Base-by-base conservation (phyloP, 2,113 vertebrate genomes). In the Notothenia rossii region DNA sequence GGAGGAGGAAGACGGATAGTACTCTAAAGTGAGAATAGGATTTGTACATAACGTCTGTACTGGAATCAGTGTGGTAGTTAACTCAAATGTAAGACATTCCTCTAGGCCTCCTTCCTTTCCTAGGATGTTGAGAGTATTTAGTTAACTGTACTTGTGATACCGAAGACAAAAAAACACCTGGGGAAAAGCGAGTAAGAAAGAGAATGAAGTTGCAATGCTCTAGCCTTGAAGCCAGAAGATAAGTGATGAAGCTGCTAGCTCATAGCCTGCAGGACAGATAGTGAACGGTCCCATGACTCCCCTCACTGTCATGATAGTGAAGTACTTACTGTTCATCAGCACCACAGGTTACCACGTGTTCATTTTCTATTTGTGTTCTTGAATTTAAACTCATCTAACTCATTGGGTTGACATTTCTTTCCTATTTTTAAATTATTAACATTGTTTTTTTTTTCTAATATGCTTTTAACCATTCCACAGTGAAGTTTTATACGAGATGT, bases 41-140 rank as follows among this genome's bases (percentile, higher is more conserved):
- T 86, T 81, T 93, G 86, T 93, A 90, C 83, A 91, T 91, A 62
- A 51, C 54, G 67, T 83, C 82, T 72, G 75, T 83, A 85, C 82
- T 84, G 88, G 89, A 80, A 86, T 90, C 78, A 75, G 58, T 71
- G 43, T 75, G 62, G 49, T 87, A 82, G 77, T 82, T 60, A 43
- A 59, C 77, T 75, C 77, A 77, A 61, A 71, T 89, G 79, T 46
- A 83, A 84, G 63, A 90, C 83, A 89, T 88, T 92, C 88, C 84
- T 92, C 76, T 69, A 77, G 59, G 77, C 88, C 59, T 15, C 75
- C 61, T 65, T 62, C 67, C 17, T 63, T n/a, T 59, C 43, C 67
- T 6, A 43, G 66, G 49, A 20, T 17, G 51, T 78, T 55, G 46
- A 72, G 68, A 6, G 40, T 56, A 3, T 77, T 59, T 85, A 22